These are phyloP conservation scores for Gymnogyps californianus DNA, from an alignment of 2,113 vertebrate genomes.

Conservation along the genomic window DNA sequence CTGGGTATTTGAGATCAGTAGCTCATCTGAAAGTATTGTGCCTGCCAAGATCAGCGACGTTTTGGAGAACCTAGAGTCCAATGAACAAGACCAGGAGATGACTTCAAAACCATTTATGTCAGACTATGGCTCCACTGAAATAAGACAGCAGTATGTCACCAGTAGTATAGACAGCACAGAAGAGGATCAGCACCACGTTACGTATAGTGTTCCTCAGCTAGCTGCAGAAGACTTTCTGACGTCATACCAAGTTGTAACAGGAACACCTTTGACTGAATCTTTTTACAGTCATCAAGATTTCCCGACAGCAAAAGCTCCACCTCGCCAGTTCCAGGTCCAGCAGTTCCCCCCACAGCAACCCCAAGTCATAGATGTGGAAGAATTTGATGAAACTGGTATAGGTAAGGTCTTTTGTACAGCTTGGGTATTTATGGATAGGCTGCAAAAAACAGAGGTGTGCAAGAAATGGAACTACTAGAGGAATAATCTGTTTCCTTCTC, in stretches of 20 bases:
- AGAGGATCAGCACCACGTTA: conserved; percentile 8
- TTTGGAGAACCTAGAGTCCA: not conserved
- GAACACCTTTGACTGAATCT: not conserved
- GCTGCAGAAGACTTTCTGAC: conserved; percentile 1
- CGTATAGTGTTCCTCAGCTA: not conserved
- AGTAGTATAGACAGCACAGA: conserved; percentile 13
- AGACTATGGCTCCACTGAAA: conserved; percentile 53
- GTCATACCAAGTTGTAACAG: conserved; percentile 14
- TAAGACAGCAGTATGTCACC: conserved; percentile 31
- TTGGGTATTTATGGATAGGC: not conserved
- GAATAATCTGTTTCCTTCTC: not conserved
- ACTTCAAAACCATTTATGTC: conserved; percentile 31
- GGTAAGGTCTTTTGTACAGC: conserved; percentile 48
- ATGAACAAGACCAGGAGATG: conserved; percentile 33
- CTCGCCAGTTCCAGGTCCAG: conserved; percentile 69
- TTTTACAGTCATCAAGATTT: conserved; percentile 25
- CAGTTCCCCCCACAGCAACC: conserved; percentile 71
- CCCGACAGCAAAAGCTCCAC: conserved; percentile 51
- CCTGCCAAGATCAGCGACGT: conserved; percentile 74
- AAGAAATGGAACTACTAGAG: not conserved
- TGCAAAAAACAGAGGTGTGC: not conserved
- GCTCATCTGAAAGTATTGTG: conserved; percentile 74
- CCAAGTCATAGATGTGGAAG: conserved; percentile 86
- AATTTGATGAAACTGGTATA: conserved; percentile 76
- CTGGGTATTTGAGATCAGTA: conserved; percentile 91